Conservation (phyloP, 2,888 invertebrate species). For the Silvanus unidentatus region DNA sequence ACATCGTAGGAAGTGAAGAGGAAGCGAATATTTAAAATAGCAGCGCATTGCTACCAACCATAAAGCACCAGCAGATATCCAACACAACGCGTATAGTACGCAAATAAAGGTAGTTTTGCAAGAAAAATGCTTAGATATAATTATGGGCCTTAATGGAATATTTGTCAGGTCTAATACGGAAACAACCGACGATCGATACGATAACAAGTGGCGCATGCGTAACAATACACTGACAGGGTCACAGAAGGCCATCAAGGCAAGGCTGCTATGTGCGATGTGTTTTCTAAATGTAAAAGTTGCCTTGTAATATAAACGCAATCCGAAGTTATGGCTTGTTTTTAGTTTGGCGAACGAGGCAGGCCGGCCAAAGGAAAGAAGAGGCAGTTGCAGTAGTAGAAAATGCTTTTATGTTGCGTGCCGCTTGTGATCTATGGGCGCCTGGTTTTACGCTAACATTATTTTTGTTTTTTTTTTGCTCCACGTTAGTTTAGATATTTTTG, state of each 20-base stretch:
- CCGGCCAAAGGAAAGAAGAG: too few relatives aligned
- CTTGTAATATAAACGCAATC: too few relatives aligned
- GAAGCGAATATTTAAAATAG: not conserved
- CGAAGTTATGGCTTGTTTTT: too few relatives aligned
- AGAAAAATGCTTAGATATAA: slow-evolving; percentile 6
- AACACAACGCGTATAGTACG: slow-evolving; percentile 14
- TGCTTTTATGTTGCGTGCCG: too few relatives aligned
- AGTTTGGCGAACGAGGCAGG: too few relatives aligned
- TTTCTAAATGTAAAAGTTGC: too few relatives aligned
- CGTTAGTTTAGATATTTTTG: too few relatives aligned
- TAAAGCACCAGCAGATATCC: slow-evolving; percentile 2
- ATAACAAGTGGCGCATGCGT: slow-evolving; percentile 30
- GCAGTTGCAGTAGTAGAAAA: too few relatives aligned
- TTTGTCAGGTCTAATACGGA: slow-evolving; percentile 24
- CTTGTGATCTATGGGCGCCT: slow-evolving; percentile 8
- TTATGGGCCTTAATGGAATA: slow-evolving; percentile 11
- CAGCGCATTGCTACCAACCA: not conserved
- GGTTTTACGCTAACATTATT: slow-evolving; percentile 6
- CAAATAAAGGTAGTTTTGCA: not conserved
- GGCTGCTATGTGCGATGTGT: not conserved
- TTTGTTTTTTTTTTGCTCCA: not conserved
- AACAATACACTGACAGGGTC: slow-evolving; percentile 29
- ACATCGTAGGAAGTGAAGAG: too few relatives aligned
- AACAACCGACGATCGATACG: slow-evolving; percentile 35
- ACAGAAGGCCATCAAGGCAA: slow-evolving; percentile 32